Evolutionary conservation across 2,797 vertebrate genomes (phyloP), one percentile per base, ranked within the genome.

Genomic region (Myioborus miniatus): DNA sequence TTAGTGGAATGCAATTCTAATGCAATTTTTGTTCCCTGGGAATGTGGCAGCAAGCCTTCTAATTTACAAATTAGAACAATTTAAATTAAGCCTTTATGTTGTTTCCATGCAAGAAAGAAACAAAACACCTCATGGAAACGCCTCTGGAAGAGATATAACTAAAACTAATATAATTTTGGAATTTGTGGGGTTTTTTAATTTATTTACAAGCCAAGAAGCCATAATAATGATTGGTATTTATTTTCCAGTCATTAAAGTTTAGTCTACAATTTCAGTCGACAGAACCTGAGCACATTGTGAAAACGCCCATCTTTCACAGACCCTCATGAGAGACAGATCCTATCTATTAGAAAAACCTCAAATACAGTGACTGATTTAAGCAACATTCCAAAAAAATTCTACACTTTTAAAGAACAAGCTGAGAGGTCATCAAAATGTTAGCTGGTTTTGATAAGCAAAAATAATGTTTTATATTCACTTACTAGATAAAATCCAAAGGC

Each of bases 401-500:
- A 50, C 23, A 14, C 62, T 69, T 56, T 37, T 36, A 65, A 94
- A 88, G 29, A 69, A 69, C 46, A 88, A 78, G 34, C 50, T 7
- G 27, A 75, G 68, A 60, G 39, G 68, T 43, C 23, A 52, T 32
- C 6, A 55, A 64, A 92, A 77, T 1, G 1, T 70, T 49, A 56
- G 32, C 49, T 39, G 11, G 37, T 63, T 79, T 23, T 46, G 34
- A 55, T 55, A 80, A 2, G n/a, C 46, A 72, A 49, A 81, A 41
- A 17, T 4, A 72, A 47, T 7, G 39, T 32, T 67, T 81, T 43
- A 34, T 75, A 82, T 65, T 84, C 55, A 92, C 92, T 95, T 76
- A 94, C 85, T 58, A 91, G 55, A 43, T 76, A 75, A 90, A 93
- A 88, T 94, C 80, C 91, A 79, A 86, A 76, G 69, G 59, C 32